Conservation (phyloP, 2,888 invertebrate species). For the Protonemura montana region DNA sequence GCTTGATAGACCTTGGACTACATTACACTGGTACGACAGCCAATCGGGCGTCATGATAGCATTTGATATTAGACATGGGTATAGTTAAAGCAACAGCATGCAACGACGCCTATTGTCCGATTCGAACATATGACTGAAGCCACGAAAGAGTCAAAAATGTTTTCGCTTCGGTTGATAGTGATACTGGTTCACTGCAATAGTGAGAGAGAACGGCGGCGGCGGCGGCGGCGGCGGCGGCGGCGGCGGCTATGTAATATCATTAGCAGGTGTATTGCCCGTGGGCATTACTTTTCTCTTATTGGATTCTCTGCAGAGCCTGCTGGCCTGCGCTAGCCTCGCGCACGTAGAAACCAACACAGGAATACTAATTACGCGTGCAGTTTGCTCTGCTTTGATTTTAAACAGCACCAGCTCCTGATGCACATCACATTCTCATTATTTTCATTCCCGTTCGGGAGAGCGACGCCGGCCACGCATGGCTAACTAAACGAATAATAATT, state of each 20-base stretch:
- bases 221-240: not conserved
- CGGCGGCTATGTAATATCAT: conserved; percentile 10
- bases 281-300: conserved; percentile 34
- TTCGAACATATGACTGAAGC: not conserved
- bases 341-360: conserved; percentile 4
- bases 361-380: conserved; percentile 32
- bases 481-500: conserved; percentile 16
- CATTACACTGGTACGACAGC: not conserved
- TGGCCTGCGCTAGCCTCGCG: not conserved
- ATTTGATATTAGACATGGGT: too few species aligned
- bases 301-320: conserved; percentile 9
- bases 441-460: not conserved
- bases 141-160: not conserved
- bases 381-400: conserved; percentile 26
- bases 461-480: not conserved
- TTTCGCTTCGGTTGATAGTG: not conserved
- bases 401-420: conserved; percentile 7
- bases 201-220: too few species aligned
- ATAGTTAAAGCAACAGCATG: too few species aligned
- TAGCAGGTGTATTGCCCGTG: conserved; percentile 35
- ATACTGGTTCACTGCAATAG: conserved; percentile 34
- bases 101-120: not conserved
- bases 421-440: not conserved
- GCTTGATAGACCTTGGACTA: conserved; percentile 23
- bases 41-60: not conserved